Evolutionary conservation across 2,113 vertebrate species (phyloP), one percentile per base, ranked within the genome.

Genomic region (Chaetodon trifascialis): DNA sequence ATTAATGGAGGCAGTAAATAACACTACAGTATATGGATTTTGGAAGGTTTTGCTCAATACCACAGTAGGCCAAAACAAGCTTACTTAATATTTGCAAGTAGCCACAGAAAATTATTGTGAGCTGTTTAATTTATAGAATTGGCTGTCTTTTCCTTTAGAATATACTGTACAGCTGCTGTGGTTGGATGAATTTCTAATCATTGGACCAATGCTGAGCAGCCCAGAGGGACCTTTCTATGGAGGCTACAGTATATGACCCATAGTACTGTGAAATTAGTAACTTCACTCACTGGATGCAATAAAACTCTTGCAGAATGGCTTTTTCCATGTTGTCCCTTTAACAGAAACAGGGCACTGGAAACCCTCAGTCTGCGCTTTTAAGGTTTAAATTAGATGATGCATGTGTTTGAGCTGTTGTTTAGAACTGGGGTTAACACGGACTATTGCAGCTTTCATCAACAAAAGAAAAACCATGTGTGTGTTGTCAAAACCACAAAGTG

Each of bases 251-350:
- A 79, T 81, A 75, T 74, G 63, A 88, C 34, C 84, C 72, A 76
- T 85, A 76, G 68, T 71, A 73, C 72, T 86, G 76, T 88, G 73
- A 83, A 83, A 84, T 83, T 78, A 75, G 47, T 30, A 69, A 78
- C 58, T 58, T 73, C 55, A 36, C 42, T 70, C 49, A 47, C 5
- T 47, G 46, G 19, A 54, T 66, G 68, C 51, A 49, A 14, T 75
- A 73, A 79, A 80, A 66, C 44, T 69, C 60, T 44, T 58, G 34
- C 19, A 6, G 36, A 80, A 63, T 49, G 23, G n/a, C 4, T 67
- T 86, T 66, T 15, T 62, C 12, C 9, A 40, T 70, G 47, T 82
- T 19, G 14, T 34, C 30, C 8, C n/a, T 17, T 80, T 85, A 17
- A 58, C 40, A 68, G 17, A 19, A 47, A 5, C 72, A 70, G 40